Evolutionary conservation across 2,888 invertebrate genomes (phyloP).

Genomic region (Dasysyrphus albostriatus): DNA sequence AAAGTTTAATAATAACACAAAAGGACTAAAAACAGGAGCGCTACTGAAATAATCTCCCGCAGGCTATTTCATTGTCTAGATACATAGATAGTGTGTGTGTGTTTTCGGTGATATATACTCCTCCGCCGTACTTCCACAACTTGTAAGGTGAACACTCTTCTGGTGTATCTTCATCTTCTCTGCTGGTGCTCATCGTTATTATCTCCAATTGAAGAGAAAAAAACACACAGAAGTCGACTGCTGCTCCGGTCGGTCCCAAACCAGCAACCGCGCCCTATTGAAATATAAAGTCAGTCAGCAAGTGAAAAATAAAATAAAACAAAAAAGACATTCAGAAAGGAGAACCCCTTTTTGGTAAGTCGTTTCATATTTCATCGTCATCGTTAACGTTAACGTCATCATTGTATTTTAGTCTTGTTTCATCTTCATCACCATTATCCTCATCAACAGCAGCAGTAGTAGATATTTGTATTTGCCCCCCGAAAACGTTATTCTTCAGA

Average conservation of each 20-base stretch:
- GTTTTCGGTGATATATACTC: conserved; percentile 53
- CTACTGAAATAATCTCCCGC: conserved; percentile 71
- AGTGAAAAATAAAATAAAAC: conserved; percentile 34
- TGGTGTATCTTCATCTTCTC: conserved; percentile 62
- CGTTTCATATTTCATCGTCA: conserved; percentile 73
- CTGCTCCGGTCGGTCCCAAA: conserved; percentile 66
- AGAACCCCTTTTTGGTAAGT: conserved; percentile 70
- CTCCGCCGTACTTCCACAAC: conserved; percentile 35
- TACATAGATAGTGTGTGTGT: conserved; percentile 32
- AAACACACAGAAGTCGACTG: conserved; percentile 61
- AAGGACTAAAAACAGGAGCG: conserved; percentile 57
- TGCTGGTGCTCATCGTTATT: conserved; percentile 57
- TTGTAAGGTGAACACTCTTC: conserved; percentile 3
- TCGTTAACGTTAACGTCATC: conserved; percentile 67
- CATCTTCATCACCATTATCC: conserved; percentile 27
- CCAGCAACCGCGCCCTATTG: conserved; percentile 74
- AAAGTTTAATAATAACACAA: conserved; percentile 62
- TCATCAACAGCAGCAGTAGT: background rate
- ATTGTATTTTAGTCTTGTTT: conserved; percentile 56
- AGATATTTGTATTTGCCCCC: background rate
- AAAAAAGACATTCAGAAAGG: conserved; percentile 25
- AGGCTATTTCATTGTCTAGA: conserved; percentile 67
- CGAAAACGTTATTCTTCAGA: conserved; percentile 41
- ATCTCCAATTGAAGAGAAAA: conserved; percentile 64
- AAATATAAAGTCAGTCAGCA: conserved; percentile 31